phyloP scores from a whole-genome alignment of 2,888 invertebrate species.

The Nebria brevicollis region DNA sequence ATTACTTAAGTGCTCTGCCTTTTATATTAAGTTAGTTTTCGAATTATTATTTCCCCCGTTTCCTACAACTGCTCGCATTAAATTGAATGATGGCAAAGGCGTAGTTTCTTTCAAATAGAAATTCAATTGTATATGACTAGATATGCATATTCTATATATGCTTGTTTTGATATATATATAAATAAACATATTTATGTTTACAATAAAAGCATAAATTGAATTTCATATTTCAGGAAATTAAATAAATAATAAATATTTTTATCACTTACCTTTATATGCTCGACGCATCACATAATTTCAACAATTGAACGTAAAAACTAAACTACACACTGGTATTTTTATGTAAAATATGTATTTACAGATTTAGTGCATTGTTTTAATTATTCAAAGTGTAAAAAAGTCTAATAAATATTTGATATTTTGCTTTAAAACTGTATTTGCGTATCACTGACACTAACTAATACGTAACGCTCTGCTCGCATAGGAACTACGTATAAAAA shows the following conservation, averaged over 20 bases:
- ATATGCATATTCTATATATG: neutral
- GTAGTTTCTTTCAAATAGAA: constrained; percentile 14
- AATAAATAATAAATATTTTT: neutral
- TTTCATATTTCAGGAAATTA: neutral
- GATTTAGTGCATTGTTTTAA: neutral
- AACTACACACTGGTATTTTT: neutral
- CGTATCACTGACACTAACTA: neutral
- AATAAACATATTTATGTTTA: neutral
- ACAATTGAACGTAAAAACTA: neutral
- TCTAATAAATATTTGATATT: neutral
- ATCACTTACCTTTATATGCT: neutral
- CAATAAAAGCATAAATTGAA: neutral
- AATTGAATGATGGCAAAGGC: constrained; percentile 2
- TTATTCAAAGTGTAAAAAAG: neutral
- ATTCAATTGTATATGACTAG: neutral
- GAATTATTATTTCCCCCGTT: constrained; percentile 2
- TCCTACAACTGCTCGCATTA: neutral
- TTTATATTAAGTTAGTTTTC: constrained; percentile 42
- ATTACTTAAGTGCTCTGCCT: constrained; percentile 42
- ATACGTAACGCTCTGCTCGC: neutral
- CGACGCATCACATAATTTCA: neutral
- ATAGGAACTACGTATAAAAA: neutral
- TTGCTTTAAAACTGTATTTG: neutral
- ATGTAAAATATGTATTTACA: neutral
- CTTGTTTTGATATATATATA: neutral